Percentiles rank a stretch among this genome's conserved stretches.
Conservation (phyloP, 2,797 vertebrate genomes). For the Ceyx erithaca region DNA sequence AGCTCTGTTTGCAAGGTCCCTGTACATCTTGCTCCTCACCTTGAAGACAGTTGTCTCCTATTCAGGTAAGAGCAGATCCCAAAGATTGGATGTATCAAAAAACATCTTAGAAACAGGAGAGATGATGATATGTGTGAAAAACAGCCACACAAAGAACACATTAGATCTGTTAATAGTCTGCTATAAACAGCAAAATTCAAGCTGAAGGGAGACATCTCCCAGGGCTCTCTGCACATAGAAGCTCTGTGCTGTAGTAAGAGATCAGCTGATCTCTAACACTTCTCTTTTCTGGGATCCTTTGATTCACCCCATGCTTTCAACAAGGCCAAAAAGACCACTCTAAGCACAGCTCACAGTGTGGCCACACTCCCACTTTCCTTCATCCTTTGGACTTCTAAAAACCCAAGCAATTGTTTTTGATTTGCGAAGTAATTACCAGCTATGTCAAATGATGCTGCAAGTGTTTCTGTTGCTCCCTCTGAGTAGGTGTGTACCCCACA, state of each 20-base stretch:
- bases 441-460: background rate
- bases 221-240: background rate
- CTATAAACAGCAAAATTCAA: background rate
- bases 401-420: background rate
- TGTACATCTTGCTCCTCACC: background rate
- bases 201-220: background rate
- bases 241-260: background rate
- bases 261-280: background rate
- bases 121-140: background rate
- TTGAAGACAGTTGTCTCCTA: background rate
- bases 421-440: background rate
- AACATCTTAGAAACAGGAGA: background rate
- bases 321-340: background rate
- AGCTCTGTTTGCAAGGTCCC: background rate
- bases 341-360: background rate
- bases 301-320: background rate
- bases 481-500: background rate
- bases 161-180: background rate
- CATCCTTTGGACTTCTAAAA: background rate
- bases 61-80: background rate
- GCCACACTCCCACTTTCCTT: background rate
- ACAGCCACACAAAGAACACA: fast-evolving
- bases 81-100: background rate
- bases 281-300: background rate
- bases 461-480: background rate